Conservation (phyloP, 1,140 invertebrate species). For the Drosophila subobscura region DNA sequence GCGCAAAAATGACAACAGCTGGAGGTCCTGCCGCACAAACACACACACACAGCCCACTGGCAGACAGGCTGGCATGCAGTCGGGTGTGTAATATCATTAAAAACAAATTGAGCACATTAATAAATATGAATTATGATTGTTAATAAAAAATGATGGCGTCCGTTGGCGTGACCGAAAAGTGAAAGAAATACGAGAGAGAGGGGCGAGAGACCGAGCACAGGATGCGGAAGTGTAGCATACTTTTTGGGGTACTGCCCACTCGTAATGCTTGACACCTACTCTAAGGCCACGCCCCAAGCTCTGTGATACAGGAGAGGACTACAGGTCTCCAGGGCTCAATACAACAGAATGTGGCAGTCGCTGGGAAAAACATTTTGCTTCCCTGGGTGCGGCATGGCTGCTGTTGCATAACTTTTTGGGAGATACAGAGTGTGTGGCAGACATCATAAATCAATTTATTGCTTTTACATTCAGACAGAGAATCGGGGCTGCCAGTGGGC, state of each 20-base stretch:
- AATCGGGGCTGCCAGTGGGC: conserved; percentile 3
- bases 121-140: conserved; percentile 77
- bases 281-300: conserved; percentile 10
- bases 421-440: conserved; percentile 52
- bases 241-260: conserved; percentile 8
- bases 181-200: neutral
- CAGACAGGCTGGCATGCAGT: neutral
- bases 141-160: conserved; percentile 67
- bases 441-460: conserved; percentile 77
- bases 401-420: conserved; percentile 71
- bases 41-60: conserved; percentile 1
- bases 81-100: conserved; percentile 64
- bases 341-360: conserved; percentile 25
- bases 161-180: conserved; percentile 22
- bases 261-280: conserved; percentile 44
- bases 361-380: conserved; percentile 37
- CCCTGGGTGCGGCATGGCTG: conserved; percentile 6
- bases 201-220: conserved; percentile 3
- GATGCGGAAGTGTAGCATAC: conserved; percentile 3
- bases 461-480: conserved; percentile 10
- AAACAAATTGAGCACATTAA: conserved; percentile 77
- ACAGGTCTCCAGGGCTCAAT: neutral
- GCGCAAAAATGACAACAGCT: conserved; percentile 41
- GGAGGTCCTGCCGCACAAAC: conserved; percentile 20
- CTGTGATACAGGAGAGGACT: conserved; percentile 26